A percentile compares a stretch with the other conserved stretches of the same genome.
These are phyloP conservation scores for Folsomia manolachei DNA, from an alignment of 2,888 invertebrate species.

Conservation along the genomic window DNA sequence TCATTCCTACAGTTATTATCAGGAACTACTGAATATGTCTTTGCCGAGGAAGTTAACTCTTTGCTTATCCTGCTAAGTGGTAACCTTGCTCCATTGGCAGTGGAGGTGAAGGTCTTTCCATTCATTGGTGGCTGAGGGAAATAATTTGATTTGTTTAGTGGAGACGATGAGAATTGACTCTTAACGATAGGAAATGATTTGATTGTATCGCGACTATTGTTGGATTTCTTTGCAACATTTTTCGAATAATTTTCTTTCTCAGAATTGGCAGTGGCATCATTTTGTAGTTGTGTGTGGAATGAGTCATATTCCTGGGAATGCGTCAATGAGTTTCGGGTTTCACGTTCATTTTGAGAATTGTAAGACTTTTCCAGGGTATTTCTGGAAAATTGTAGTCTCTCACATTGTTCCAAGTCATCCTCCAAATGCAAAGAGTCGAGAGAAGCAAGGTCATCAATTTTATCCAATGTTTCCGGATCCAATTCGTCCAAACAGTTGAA, in stretches of 20 bases:
- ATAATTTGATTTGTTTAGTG: conserved; percentile 9
- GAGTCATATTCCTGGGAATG: no score
- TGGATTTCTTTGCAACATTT: background rate
- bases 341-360: background rate
- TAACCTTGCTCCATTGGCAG: background rate
- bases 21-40: no score
- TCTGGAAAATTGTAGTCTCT: background rate
- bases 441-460: conserved; percentile 5
- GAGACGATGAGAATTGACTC: background rate
- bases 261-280: background rate
- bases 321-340: background rate
- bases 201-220: background rate
- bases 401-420: background rate
- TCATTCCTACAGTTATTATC: no score
- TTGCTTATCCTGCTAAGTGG: conserved; percentile 5
- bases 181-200: no score
- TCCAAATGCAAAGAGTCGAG: background rate
- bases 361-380: background rate
- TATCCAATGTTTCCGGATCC: conserved; percentile 14
- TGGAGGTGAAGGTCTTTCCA: conserved; percentile 22
- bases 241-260: background rate
- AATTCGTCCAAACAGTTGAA: background rate
- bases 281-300: no score
- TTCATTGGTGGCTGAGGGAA: background rate
- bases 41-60: background rate